Evolutionary conservation across 2,888 invertebrate genomes (phyloP).

Genomic region (Zygaena filipendulae): DNA sequence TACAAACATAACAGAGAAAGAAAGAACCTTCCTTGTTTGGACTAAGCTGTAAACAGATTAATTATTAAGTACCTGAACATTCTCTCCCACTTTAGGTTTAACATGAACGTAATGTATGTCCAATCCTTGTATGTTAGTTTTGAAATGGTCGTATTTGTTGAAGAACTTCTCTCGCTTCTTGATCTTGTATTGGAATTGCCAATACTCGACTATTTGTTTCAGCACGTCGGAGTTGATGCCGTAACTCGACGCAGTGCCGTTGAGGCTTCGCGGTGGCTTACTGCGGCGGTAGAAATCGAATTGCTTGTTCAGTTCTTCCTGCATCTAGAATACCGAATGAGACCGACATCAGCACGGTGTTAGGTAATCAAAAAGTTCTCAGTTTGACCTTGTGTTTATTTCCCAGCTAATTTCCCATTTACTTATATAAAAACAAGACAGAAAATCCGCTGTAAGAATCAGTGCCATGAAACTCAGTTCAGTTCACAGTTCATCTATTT

Average conservation of each 20-base stretch:
- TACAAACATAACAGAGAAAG: too few species aligned
- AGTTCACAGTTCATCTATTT: too few species aligned
- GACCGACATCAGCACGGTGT: too few species aligned
- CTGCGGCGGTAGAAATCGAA: slow-evolving; percentile 51
- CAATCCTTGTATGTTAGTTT: slow-evolving; percentile 77
- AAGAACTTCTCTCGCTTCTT: slow-evolving; percentile 70
- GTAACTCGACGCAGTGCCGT: slow-evolving; percentile 78
- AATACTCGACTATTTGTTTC: slow-evolving; percentile 75
- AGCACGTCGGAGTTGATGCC: slow-evolving; percentile 81
- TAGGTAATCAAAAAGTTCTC: too few species aligned
- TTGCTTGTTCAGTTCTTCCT: slow-evolving; percentile 60
- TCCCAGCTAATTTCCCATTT: too few species aligned
- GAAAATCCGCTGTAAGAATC: too few species aligned
- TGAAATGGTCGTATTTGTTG: slow-evolving; percentile 79
- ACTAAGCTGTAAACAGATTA: too few species aligned
- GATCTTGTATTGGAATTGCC: slow-evolving; percentile 78
- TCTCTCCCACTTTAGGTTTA: slow-evolving; percentile 54
- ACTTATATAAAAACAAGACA: too few species aligned
- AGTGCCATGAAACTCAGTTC: too few species aligned
- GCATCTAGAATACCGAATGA: slow-evolving; percentile 43
- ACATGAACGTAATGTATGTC: slow-evolving; percentile 81
- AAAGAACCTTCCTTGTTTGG: too few species aligned
- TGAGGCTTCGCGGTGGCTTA: slow-evolving; percentile 43
- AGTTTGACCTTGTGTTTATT: too few species aligned
- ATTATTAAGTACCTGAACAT: slow-evolving; percentile 34